These are phyloP conservation scores for Onthophagus taurus DNA, from an alignment of 1,140 invertebrate genomes.

Conservation along the genomic window DNA sequence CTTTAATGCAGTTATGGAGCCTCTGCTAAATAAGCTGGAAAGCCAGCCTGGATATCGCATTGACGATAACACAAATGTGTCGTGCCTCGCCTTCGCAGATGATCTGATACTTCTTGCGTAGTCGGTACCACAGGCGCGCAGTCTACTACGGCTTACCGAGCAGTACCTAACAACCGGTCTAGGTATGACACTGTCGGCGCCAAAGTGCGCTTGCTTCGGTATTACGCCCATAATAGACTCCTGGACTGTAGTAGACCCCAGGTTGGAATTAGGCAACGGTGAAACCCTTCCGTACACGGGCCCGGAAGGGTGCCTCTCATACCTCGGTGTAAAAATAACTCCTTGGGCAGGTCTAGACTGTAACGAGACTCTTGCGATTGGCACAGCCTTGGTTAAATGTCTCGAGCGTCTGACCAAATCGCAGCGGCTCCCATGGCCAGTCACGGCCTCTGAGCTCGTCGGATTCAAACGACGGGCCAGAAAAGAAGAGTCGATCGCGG, in stretches of 20 bases:
- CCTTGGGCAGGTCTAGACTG: conserved; percentile 20
- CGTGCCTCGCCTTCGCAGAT: conserved; percentile 18
- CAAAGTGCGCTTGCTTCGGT: conserved; percentile 23
- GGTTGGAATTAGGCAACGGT: conserved; percentile 12
- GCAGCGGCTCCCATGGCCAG: conserved; percentile 13
- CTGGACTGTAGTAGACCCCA: conserved; percentile 20
- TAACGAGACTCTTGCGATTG: conserved; percentile 15
- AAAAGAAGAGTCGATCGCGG: conserved; percentile 14
- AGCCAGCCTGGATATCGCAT: conserved; percentile 12
- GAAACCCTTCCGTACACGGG: conserved; percentile 14
- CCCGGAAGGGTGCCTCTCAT: conserved; percentile 14
- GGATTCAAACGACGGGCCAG: conserved; percentile 8
- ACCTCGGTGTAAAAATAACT: conserved; percentile 22
- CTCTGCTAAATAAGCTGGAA: conserved; percentile 11
- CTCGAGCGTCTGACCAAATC: conserved; percentile 12
- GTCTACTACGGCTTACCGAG: conserved; percentile 9
- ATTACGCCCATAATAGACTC: conserved; percentile 17
- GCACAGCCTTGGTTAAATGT: conserved; percentile 12
- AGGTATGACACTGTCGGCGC: conserved; percentile 14
- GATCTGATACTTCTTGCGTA: conserved; percentile 15
- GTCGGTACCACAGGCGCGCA: conserved; percentile 10
- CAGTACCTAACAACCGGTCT: conserved; percentile 15
- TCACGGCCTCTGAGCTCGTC: neutral
- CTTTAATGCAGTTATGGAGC: conserved; percentile 17
- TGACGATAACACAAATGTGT: neutral